Base-by-base conservation (phyloP, 2,113 vertebrate genomes). In the Amblyornis subalaris region DNA sequence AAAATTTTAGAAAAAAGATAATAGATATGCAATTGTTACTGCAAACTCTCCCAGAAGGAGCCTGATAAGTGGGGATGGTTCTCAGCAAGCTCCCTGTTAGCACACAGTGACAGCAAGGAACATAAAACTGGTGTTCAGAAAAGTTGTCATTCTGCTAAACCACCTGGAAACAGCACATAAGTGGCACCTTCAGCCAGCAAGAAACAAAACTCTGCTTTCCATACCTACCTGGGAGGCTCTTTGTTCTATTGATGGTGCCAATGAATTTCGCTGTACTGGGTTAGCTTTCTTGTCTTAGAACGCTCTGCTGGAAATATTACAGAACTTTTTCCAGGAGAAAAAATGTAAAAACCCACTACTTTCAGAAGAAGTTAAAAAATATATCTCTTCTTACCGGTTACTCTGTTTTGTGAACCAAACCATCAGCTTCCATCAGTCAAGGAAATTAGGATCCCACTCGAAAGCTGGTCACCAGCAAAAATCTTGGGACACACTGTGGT, bases 1-100 rank as follows among this genome's bases (percentile, higher is more conserved):
- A 29, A 28, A 57, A 36, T n/a, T n/a, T n/a, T n/a, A n/a, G n/a
- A 14, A 0, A 15, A 29, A n/a, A 60, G 4, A 10, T 0, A 61
- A 36, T 8, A 55, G 2, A 10, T 3, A 21, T 7, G 5, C 0
- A 25, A 8, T 22, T 58, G 1, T 20, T 57, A 6, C 4, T n/a
- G 15, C 4, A 92, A 35, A 33, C 7, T 73, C 12, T 12, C 1
- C 20, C 57, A 2, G 14, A 31, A 47, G 14, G 9, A 36, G 3
- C 5, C 10, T 73, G 16, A 9, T 31, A 12, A 4, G 1, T 61
- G 8, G 3, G 3, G 4, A 26, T 29, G 48, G 35, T 60, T 3
- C 3, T 7, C 47, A 89, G 5, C 4, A 70, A 38, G 36, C 36
- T 38, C 1, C 3, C 17, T 1, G 1, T 33, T 75, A 38, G 9